phyloP scores from a whole-genome alignment of 2,797 vertebrate genomes.

The Lindbergichthys nudifrons region DNA sequence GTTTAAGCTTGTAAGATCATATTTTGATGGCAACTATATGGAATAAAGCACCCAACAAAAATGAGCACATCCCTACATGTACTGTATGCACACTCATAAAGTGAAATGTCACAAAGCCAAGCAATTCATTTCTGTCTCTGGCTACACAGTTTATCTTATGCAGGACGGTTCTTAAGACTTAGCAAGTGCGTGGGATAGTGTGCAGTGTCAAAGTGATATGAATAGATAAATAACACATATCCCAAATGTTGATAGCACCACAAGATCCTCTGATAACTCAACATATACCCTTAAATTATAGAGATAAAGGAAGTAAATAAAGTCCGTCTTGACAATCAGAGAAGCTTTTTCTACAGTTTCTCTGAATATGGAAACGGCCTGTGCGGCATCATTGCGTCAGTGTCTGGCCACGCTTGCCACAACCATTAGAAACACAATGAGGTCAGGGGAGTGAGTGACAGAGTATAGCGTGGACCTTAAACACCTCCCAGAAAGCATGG shows the following conservation, averaged over 20 bases:
- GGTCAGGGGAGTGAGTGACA: constrained; percentile 73
- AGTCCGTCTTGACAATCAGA: constrained; percentile 39
- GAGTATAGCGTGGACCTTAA: constrained; percentile 61
- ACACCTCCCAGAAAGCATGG: constrained; percentile 61
- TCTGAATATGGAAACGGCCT: constrained; percentile 59
- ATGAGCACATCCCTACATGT: constrained; percentile 71
- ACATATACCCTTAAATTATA: constrained; percentile 54
- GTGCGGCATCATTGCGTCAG: constrained; percentile 68
- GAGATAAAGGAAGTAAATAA: constrained; percentile 36
- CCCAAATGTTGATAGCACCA: constrained; percentile 58
- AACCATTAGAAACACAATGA: constrained; percentile 72
- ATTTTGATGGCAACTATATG: constrained; percentile 66
- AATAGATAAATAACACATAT: constrained; percentile 65
- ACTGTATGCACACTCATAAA: constrained; percentile 55
- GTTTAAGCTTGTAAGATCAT: constrained; percentile 57
- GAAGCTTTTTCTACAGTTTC: constrained; percentile 39
- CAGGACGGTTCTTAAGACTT: constrained; percentile 40
- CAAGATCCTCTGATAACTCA: constrained; percentile 55
- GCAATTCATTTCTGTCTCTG: constrained; percentile 42
- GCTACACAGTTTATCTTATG: constrained; percentile 40
- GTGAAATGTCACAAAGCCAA: constrained; percentile 45
- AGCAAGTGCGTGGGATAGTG: constrained; percentile 51
- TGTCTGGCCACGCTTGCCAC: constrained; percentile 67
- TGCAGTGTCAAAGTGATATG: constrained; percentile 52
- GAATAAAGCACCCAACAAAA: constrained; percentile 53